A percentile compares a stretch with the other conserved stretches of the same genome.
Conservation (phyloP, 2,797 vertebrate genomes). For the Dipus sagitta region DNA sequence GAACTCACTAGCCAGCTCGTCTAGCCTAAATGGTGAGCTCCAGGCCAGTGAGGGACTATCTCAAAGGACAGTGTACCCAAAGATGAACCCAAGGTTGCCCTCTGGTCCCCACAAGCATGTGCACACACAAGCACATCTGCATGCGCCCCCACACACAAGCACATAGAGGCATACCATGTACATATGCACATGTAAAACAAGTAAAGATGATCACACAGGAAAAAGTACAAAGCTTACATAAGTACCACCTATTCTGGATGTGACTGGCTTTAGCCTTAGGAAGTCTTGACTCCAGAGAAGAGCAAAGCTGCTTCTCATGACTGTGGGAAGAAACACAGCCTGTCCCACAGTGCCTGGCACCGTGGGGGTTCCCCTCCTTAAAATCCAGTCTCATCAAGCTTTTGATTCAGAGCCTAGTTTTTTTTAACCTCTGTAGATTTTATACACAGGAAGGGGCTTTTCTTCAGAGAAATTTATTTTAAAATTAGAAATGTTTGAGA, state of each 20-base stretch:
- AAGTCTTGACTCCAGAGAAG: not conserved
- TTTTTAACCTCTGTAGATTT: not conserved
- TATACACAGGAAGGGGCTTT: not conserved
- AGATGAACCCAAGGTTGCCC: no score
- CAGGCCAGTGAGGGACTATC: no score
- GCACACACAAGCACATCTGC: no score
- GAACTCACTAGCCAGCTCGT: no score
- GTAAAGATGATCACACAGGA: not conserved
- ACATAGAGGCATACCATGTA: no score
- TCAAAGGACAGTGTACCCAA: no score
- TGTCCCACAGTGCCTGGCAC: not conserved
- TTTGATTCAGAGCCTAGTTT: not conserved
- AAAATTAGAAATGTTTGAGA: not conserved
- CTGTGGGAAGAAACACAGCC: not conserved
- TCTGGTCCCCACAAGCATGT: no score
- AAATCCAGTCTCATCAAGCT: not conserved
- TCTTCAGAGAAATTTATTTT: not conserved
- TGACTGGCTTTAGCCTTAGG: not conserved
- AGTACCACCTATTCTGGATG: no score
- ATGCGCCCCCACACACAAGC: no score
- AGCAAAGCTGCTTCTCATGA: not conserved
- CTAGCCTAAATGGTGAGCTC: no score
- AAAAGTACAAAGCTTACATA: no score
- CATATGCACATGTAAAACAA: no score
- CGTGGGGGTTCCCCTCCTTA: not conserved